Evolutionary conservation across 2,797 vertebrate species (phyloP).

Genomic region (Anguilla anguilla): DNA sequence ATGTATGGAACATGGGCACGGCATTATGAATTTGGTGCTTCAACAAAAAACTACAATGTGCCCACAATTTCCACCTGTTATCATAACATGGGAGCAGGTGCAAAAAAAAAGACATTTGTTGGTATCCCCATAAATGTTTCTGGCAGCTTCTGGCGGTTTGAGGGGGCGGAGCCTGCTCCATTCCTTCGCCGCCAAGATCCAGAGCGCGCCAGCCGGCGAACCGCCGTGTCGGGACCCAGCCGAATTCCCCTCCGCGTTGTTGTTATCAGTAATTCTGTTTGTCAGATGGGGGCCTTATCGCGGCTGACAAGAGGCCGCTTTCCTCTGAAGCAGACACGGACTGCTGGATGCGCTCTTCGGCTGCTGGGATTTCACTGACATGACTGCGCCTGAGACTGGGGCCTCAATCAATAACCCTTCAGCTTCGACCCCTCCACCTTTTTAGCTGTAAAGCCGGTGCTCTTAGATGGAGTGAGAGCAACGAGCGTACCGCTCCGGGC

Average conservation of each 20-base stretch:
- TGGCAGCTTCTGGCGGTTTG: background rate
- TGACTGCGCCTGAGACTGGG: background rate
- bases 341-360: background rate
- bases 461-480: background rate
- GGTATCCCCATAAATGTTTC: background rate
- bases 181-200: background rate
- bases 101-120: background rate
- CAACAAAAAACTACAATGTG: background rate
- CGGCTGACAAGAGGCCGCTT: conserved; percentile 33
- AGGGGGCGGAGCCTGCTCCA: background rate
- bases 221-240: background rate
- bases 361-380: conserved; percentile 23
- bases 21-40: background rate
- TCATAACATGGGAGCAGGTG: background rate
- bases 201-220: background rate
- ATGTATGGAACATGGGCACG: background rate
- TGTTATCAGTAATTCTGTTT: conserved; percentile 32
- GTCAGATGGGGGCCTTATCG: conserved; percentile 29
- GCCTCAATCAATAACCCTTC: conserved; percentile 22
- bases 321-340: conserved; percentile 3
- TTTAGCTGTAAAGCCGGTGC: background rate
- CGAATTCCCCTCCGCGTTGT: conserved; percentile 1
- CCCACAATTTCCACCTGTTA: background rate
- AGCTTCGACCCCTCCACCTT: background rate
- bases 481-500: background rate